phyloP scores from a whole-genome alignment of 2,113 vertebrate species.

The Rynchops niger region DNA sequence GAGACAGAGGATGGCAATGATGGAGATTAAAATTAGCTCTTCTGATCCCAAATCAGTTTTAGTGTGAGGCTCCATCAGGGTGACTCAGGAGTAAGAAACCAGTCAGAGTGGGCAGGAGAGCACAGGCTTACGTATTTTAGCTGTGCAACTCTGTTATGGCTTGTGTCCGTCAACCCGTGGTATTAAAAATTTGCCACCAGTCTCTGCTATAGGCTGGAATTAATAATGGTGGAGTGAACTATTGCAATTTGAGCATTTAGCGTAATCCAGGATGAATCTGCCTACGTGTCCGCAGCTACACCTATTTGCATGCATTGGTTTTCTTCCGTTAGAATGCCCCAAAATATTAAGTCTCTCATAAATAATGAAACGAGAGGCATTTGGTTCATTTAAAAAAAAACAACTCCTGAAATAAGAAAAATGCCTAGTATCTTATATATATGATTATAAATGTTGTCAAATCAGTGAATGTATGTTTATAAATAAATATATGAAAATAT shows the following conservation, averaged over 20 bases:
- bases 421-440: neutral
- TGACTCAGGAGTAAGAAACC: neutral
- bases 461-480: neutral
- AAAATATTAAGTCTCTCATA: neutral
- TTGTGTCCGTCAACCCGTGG: neutral
- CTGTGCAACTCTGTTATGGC: neutral
- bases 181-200: neutral
- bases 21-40: neutral
- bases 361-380: neutral
- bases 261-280: neutral
- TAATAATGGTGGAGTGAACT: neutral
- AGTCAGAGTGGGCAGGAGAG: neutral
- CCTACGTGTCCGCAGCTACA: neutral
- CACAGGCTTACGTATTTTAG: neutral
- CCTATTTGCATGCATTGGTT: neutral
- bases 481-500: neutral
- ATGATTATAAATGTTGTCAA: neutral
- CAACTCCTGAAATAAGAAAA: neutral
- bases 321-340: neutral
- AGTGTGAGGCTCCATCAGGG: accelerated
- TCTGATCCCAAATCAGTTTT: neutral
- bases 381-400: neutral
- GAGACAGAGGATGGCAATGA: neutral
- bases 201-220: neutral
- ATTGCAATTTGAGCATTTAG: neutral